Evolutionary conservation across 1,140 invertebrate genomes (phyloP).

Genomic region (Drosophila orosa): DNA sequence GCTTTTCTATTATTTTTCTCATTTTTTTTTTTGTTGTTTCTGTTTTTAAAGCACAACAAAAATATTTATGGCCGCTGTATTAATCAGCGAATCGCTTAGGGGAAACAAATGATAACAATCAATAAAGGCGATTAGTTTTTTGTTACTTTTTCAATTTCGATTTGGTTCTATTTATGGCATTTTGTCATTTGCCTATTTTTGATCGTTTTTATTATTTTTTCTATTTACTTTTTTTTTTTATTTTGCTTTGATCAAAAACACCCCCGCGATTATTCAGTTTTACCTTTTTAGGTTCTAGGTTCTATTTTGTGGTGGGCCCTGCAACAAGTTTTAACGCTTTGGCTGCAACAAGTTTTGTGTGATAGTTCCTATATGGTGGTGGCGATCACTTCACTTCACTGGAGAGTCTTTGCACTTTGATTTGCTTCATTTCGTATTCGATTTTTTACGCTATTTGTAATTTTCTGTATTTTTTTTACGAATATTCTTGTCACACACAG

Average conservation of each 20-base stretch:
- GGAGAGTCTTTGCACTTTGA: conserved; percentile 12
- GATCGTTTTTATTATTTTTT: conserved; percentile 7
- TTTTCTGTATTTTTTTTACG: not conserved
- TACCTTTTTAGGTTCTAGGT: conserved; percentile 20
- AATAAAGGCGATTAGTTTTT: conserved; percentile 55
- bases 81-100: conserved; percentile 51
- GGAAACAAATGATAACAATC: conserved; percentile 60
- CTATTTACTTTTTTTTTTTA: not conserved
- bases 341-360: conserved; percentile 14
- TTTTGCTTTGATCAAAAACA: conserved; percentile 13
- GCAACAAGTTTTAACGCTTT: conserved; percentile 30
- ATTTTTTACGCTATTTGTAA: not conserved
- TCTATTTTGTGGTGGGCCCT: conserved; percentile 7
- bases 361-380: conserved; percentile 21
- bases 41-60: conserved; percentile 19
- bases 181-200: conserved; percentile 27
- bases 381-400: conserved; percentile 41
- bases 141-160: conserved; percentile 3
- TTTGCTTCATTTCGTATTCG: conserved; percentile 4
- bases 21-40: not conserved
- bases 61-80: conserved; percentile 12
- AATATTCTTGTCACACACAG: not conserved
- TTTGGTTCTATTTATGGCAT: conserved; percentile 20
- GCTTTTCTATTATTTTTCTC: not conserved
- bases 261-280: conserved; percentile 9